phyloP scores from a whole-genome alignment of 2,797 vertebrate genomes.

The Australoheros facetus region DNA sequence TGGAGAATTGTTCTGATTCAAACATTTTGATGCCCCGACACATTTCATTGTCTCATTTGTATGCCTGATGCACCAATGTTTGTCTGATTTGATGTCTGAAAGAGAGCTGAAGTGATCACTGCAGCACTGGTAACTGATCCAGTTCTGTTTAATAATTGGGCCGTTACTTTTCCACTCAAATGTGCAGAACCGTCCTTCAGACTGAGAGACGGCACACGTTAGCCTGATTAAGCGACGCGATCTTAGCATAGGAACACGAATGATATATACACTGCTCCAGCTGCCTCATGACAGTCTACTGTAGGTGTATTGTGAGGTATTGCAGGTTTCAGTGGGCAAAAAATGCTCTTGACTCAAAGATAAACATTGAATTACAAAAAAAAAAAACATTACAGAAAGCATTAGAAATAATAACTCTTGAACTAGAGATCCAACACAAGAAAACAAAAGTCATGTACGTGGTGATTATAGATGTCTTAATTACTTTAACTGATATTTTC shows the following conservation, averaged over 20 bases:
- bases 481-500: background rate
- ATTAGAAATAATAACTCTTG: background rate
- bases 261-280: background rate
- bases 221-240: conserved; percentile 19
- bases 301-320: background rate
- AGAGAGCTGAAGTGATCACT: conserved; percentile 58
- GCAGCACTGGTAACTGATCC: conserved; percentile 52
- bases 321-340: background rate
- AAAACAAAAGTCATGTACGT: background rate
- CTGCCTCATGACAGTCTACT: background rate
- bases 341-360: background rate
- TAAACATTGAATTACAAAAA: background rate
- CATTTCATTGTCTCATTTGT: conserved; percentile 64
- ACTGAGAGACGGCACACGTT: conserved; percentile 38
- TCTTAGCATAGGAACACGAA: conserved; percentile 18
- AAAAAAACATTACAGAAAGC: background rate
- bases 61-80: conserved; percentile 46
- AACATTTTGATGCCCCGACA: conserved; percentile 45
- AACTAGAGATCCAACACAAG: background rate
- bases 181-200: conserved; percentile 51
- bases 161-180: conserved; percentile 47
- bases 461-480: background rate
- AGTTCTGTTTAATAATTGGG: conserved; percentile 56
- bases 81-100: conserved; percentile 68
- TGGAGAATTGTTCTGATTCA: conserved; percentile 10